phyloP scores from a whole-genome alignment of 1,140 invertebrate species.

The Chlorops oryzae region DNA sequence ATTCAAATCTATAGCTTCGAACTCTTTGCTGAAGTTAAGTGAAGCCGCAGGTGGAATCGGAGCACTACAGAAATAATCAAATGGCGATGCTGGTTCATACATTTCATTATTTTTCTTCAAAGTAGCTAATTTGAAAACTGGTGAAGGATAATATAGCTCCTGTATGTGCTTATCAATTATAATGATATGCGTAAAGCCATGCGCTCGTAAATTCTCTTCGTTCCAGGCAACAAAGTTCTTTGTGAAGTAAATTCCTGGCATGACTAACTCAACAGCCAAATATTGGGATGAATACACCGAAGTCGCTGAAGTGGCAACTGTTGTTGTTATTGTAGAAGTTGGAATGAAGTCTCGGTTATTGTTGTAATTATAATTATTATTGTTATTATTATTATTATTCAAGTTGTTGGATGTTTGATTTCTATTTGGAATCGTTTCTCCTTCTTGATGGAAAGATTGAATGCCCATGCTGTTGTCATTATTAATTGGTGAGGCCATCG shows the following conservation, averaged over 20 bases:
- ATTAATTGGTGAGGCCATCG: no score
- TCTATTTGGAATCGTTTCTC: no score
- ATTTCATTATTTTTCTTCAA: not conserved
- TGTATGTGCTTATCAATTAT: slow-evolving; percentile 25
- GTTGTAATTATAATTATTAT: no score
- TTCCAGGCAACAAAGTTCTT: slow-evolving; percentile 18
- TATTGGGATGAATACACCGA: not conserved
- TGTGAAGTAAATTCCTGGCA: slow-evolving; percentile 23
- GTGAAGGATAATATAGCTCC: slow-evolving; percentile 14
- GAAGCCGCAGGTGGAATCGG: not conserved
- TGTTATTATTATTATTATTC: no score
- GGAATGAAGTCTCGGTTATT: no score
- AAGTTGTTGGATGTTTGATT: no score
- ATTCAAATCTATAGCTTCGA: slow-evolving; percentile 23
- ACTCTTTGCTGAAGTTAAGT: slow-evolving; percentile 16
- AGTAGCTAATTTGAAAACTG: slow-evolving; percentile 13
- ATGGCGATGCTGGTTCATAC: not conserved
- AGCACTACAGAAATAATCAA: not conserved
- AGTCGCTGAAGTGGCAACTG: not conserved
- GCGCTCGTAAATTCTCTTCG: slow-evolving; percentile 15
- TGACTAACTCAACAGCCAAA: slow-evolving; percentile 16
- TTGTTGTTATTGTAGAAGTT: no score
- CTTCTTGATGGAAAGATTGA: no score
- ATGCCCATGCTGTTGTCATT: no score
- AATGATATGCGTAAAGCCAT: slow-evolving; percentile 22